Percentiles rank a stretch among this genome's conserved stretches.
phyloP scores from a whole-genome alignment of 2,113 vertebrate genomes.

The Crotalus horridus region DNA sequence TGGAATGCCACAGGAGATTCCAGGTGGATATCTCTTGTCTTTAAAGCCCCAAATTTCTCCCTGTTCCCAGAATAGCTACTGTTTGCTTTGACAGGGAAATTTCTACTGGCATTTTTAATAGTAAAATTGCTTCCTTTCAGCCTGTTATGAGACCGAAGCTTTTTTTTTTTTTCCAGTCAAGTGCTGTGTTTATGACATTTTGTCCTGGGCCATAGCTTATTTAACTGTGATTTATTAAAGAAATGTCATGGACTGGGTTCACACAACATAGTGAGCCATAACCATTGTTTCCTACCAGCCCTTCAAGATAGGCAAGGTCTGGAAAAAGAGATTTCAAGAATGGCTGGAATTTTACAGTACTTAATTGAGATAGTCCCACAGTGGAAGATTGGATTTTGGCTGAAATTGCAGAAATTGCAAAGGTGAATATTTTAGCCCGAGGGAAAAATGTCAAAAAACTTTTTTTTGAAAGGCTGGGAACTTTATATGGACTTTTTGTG shows the following conservation, averaged over 20 bases:
- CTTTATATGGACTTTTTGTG: background rate
- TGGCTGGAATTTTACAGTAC: background rate
- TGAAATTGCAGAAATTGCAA: background rate
- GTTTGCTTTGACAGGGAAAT: background rate
- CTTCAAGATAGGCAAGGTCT: background rate
- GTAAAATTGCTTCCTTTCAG: background rate
- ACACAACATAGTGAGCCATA: background rate
- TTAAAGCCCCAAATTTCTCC: background rate
- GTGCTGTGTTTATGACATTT: background rate
- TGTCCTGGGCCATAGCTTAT: background rate
- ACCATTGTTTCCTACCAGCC: background rate
- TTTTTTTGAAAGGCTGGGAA: background rate
- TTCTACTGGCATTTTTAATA: background rate
- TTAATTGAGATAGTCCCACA: background rate
- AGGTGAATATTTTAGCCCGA: background rate
- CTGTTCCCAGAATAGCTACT: background rate
- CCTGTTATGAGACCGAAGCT: background rate
- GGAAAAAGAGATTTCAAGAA: background rate
- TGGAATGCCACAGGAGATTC: background rate
- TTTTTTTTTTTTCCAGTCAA: background rate
- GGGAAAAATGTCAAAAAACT: background rate
- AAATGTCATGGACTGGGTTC: background rate
- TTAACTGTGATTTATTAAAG: background rate
- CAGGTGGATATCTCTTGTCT: background rate
- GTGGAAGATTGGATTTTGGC: background rate